These are phyloP conservation scores for Staurois parvus DNA, from an alignment of 2,797 vertebrate species.

Conservation along the genomic window DNA sequence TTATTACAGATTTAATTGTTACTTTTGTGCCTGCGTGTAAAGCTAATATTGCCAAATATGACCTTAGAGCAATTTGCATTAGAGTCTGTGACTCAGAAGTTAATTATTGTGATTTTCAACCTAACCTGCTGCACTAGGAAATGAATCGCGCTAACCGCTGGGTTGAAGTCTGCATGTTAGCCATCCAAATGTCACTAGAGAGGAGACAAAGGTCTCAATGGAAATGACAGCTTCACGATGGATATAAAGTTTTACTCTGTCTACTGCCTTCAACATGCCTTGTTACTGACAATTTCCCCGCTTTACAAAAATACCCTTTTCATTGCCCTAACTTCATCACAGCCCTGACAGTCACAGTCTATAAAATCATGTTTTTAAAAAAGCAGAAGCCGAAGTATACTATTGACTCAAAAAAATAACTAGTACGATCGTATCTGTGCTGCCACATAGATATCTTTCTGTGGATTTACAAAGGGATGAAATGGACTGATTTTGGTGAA, in stretches of 20 bases:
- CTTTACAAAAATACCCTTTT: slow-evolving; percentile 20
- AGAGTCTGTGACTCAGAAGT: slow-evolving; percentile 21
- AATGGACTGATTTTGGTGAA: too few relatives aligned
- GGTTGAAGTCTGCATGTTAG: slow-evolving; percentile 30
- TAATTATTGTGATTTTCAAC: slow-evolving; percentile 55
- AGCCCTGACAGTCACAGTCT: slow-evolving; percentile 6
- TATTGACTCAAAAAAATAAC: not conserved
- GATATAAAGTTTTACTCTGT: slow-evolving; percentile 54
- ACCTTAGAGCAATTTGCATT: slow-evolving; percentile 35
- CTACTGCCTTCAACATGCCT: slow-evolving; percentile 53
- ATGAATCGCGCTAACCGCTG: slow-evolving; percentile 40
- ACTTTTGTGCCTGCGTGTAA: slow-evolving; percentile 22
- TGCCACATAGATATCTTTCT: not conserved
- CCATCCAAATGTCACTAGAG: slow-evolving; percentile 40
- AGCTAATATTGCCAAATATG: slow-evolving; percentile 40
- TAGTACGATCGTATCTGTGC: not conserved
- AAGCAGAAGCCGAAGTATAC: not conserved
- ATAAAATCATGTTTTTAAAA: not conserved
- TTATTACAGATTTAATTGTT: slow-evolving; percentile 37
- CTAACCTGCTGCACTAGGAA: slow-evolving; percentile 41
- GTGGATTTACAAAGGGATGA: not conserved
- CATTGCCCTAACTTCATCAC: slow-evolving; percentile 13
- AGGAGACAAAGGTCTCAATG: slow-evolving; percentile 35
- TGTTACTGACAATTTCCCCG: slow-evolving; percentile 51
- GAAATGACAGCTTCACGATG: slow-evolving; percentile 51